Evolutionary conservation across 2,888 invertebrate genomes (phyloP), one percentile per base, ranked within the genome.

Genomic region (Drosophila cracens): DNA sequence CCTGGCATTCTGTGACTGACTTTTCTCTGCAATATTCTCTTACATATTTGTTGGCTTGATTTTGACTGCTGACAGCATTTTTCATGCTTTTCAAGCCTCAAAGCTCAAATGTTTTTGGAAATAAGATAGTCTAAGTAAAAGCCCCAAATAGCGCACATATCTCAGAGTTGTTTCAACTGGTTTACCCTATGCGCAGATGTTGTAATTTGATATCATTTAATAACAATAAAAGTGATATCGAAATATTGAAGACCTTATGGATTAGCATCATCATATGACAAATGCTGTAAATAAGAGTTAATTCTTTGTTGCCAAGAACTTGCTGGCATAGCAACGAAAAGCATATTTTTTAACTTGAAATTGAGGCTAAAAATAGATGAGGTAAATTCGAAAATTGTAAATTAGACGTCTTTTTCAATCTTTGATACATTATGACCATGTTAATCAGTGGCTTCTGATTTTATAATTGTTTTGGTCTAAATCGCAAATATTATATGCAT

Each of bases 1-100:
- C 71, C 77, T 52, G 49, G 46, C 68, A 65, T 64, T 64, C 33
- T 33, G n/a, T 61, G 33, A 31, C 11, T 40, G 38, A 34, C 18
- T 33, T 59, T 53, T 51, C 8, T 21, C 36, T 38, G 10, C 33
- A 46, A 51, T 46, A 60, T 74, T 69, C 54, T 36, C 46, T 57
- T 56, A 49, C 57, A 40, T 49, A 58, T 48, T 33, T 46, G 48
- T 43, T 27, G 40, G 40, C 21, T 40, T 57, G 29, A 11, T 43
- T 43, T 57, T 16, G 16, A 43, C 43, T 58, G n/a, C 34, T 74
- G 62, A 49, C 36, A 60, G 25, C 61, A 60, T n/a, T 49, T 64
- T 60, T 64, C 36, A 49, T 49, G 49, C 31, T 31, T 36, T 63
- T 21, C 21, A 59, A 16, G 18, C 10, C 10, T 4, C 6, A 36